A percentile compares a stretch with the other conserved stretches of the same genome.
These are phyloP conservation scores for Poeciliopsis prolifica DNA, from an alignment of 2,113 vertebrate genomes.

Conservation along the genomic window DNA sequence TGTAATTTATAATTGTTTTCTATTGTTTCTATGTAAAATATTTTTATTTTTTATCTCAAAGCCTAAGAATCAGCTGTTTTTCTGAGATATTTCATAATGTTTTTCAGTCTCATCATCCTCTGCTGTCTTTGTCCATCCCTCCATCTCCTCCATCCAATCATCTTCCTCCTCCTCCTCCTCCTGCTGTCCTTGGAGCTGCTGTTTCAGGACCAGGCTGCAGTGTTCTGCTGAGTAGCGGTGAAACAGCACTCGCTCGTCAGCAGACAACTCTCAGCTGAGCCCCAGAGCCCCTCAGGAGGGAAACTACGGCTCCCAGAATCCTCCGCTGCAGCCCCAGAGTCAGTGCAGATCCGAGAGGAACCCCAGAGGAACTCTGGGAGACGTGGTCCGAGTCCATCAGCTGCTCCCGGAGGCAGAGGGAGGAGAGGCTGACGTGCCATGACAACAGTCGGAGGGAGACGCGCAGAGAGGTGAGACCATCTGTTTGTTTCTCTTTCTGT, in stretches of 20 bases:
- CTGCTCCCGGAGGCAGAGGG: conserved; percentile 11
- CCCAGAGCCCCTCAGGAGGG: background rate
- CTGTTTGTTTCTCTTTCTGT: conserved; percentile 23
- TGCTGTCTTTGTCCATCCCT: background rate
- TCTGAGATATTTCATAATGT: background rate
- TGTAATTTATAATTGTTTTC: background rate
- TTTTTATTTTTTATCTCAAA: background rate
- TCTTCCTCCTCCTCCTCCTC: background rate
- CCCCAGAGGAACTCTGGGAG: conserved; percentile 51
- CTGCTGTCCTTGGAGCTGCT: conserved; percentile 44
- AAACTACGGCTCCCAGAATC: conserved; percentile 38
- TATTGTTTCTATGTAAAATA: background rate
- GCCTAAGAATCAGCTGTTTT: background rate
- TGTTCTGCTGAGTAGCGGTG: conserved; percentile 53
- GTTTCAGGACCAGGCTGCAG: conserved; percentile 42
- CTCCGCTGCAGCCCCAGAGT: background rate
- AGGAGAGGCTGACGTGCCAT: conserved; percentile 36
- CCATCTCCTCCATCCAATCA: conserved; percentile 4
- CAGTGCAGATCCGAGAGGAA: background rate
- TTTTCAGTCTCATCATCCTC: background rate
- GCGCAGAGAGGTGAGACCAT: conserved; percentile 46
- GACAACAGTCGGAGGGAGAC: conserved; percentile 33
- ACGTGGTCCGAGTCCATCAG: background rate
- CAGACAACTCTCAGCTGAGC: background rate
- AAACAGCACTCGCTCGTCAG: conserved; percentile 45